Conservation (phyloP, 2,888 invertebrate genomes). For the Drosophila birchii region DNA sequence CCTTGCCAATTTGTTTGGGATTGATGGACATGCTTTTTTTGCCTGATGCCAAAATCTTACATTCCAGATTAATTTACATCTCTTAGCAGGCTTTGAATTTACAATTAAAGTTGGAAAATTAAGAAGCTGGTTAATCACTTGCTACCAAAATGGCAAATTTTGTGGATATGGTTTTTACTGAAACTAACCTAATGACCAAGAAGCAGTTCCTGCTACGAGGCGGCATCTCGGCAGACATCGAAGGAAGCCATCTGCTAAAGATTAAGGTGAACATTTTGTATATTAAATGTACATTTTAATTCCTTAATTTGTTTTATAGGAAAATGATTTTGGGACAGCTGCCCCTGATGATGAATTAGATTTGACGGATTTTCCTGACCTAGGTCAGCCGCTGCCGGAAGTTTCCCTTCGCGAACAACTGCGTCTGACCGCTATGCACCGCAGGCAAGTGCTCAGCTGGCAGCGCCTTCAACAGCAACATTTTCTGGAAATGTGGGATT, state of each 20-base stretch:
- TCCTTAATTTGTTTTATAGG: background rate
- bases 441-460: background rate
- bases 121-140: background rate
- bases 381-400: constrained; percentile 5
- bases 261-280: background rate
- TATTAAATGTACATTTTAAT: background rate
- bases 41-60: background rate
- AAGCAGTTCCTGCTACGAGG: background rate
- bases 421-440: constrained; percentile 3
- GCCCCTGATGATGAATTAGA: background rate
- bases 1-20: constrained; percentile 44
- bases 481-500: constrained; percentile 10
- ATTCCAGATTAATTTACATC: constrained; percentile 17
- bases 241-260: background rate
- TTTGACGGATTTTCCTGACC: constrained; percentile 7
- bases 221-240: too few relatives aligned
- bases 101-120: background rate
- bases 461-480: background rate
- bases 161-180: background rate
- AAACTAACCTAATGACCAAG: background rate
- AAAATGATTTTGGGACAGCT: background rate
- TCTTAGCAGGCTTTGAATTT: constrained; percentile 1
- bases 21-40: constrained; percentile 20
- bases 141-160: background rate
- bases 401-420: constrained; percentile 20